Conservation (phyloP, 2,888 invertebrate genomes). For the Clivina fossor region DNA sequence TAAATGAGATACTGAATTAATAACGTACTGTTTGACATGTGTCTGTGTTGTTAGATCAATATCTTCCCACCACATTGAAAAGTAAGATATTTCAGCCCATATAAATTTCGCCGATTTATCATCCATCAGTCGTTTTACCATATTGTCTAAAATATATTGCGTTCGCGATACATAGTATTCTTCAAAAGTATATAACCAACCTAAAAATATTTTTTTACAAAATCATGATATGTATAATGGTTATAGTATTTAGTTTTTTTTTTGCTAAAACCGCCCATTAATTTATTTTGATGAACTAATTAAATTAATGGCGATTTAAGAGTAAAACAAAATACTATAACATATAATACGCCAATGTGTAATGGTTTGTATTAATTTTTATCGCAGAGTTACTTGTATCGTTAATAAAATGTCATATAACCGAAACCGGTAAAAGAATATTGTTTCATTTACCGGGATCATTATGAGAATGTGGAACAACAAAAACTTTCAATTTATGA, state of each 20-base stretch:
- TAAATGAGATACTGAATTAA: too few species aligned
- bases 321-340: too few species aligned
- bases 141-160: slow-evolving; percentile 85
- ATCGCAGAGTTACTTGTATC: too few species aligned
- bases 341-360: too few species aligned
- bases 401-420: too few species aligned
- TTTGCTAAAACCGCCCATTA: too few species aligned
- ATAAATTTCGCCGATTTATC: slow-evolving; percentile 86
- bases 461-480: slow-evolving; percentile 97
- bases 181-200: slow-evolving; percentile 96
- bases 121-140: slow-evolving; percentile 79
- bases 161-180: slow-evolving; percentile 90
- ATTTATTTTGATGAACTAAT: neutral
- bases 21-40: slow-evolving; percentile 56
- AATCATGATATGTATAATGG: slow-evolving; percentile 8
- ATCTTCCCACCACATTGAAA: slow-evolving; percentile 90
- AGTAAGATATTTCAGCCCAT: slow-evolving; percentile 96
- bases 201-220: slow-evolving; percentile 50
- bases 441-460: slow-evolving; percentile 96
- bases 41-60: slow-evolving; percentile 64
- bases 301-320: neutral
- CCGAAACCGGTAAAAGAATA: too few species aligned
- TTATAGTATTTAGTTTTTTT: neutral
- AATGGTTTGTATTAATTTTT: too few species aligned
- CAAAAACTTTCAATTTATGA: slow-evolving; percentile 86